phyloP scores from a whole-genome alignment of 2,888 invertebrate species.

The Drosophila diplacantha region DNA sequence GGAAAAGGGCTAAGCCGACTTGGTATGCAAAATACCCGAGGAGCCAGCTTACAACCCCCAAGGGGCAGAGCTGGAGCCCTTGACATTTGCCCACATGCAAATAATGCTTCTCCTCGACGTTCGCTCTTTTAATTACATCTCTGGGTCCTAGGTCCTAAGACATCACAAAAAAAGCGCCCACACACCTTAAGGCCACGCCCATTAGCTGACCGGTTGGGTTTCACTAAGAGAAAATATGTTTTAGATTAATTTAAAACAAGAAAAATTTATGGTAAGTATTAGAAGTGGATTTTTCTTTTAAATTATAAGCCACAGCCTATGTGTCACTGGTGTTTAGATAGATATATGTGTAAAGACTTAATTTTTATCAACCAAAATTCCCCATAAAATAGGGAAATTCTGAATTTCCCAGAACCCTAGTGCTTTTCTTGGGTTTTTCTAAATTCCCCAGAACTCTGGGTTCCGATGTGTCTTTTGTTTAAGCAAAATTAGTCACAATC shows the following conservation, averaged over 20 bases:
- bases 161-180: background rate
- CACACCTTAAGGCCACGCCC: slow-evolving; percentile 21
- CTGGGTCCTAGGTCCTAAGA: slow-evolving; percentile 7
- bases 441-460: background rate
- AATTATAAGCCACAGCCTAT: too few relatives aligned
- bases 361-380: background rate
- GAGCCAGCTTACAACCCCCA: background rate
- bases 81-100: slow-evolving; percentile 48
- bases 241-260: too few relatives aligned
- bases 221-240: slow-evolving; percentile 6
- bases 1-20: slow-evolving; percentile 31
- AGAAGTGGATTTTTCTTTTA: too few relatives aligned
- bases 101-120: slow-evolving; percentile 6
- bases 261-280: too few relatives aligned
- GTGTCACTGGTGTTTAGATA: background rate
- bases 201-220: slow-evolving; percentile 3
- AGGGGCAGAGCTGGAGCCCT: slow-evolving; percentile 38
- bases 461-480: background rate
- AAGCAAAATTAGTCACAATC: background rate
- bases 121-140: slow-evolving; percentile 30
- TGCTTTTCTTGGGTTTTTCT: background rate
- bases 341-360: too few relatives aligned
- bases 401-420: background rate
- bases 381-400: background rate
- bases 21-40: slow-evolving; percentile 50